A percentile compares a stretch with the other conserved stretches of the same genome.
phyloP scores from a whole-genome alignment of 1,140 invertebrate species.

The Ceratina japonica region DNA sequence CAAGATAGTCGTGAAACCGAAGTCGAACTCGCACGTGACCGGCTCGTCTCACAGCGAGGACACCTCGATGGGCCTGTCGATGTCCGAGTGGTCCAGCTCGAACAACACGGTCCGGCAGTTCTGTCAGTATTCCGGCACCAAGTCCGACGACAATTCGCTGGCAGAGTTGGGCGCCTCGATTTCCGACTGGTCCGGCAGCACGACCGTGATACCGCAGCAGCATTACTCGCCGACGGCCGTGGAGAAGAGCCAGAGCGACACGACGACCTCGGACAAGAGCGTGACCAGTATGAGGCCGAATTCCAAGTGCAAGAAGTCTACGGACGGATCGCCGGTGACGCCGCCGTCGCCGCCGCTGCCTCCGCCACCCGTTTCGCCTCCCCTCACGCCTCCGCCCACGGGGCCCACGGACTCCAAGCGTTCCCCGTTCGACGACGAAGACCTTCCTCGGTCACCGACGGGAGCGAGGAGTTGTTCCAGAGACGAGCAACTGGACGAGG shows the following conservation, averaged over 20 bases:
- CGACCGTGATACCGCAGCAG: constrained; percentile 76
- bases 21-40: constrained; percentile 85
- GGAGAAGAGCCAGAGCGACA: constrained; percentile 77
- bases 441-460: background rate
- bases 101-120: constrained; percentile 88
- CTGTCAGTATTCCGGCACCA: constrained; percentile 83
- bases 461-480: constrained; percentile 4
- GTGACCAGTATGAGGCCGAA: constrained; percentile 73
- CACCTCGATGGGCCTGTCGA: constrained; percentile 89
- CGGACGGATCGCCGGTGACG: constrained; percentile 48
- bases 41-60: constrained; percentile 88
- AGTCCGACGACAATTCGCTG: constrained; percentile 81
- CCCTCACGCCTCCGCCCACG: background rate
- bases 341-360: constrained; percentile 33
- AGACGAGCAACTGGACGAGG: constrained; percentile 66
- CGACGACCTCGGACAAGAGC: constrained; percentile 76
- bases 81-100: constrained; percentile 91
- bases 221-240: constrained; percentile 68
- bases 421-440: background rate
- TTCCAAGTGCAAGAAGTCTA: constrained; percentile 67
- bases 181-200: constrained; percentile 82
- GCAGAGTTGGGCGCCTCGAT: constrained; percentile 81
- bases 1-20: constrained; percentile 86
- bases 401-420: background rate
- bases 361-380: constrained; percentile 35